Conservation (phyloP, 2,113 vertebrate species). For the Salvelinus sp. region DNA sequence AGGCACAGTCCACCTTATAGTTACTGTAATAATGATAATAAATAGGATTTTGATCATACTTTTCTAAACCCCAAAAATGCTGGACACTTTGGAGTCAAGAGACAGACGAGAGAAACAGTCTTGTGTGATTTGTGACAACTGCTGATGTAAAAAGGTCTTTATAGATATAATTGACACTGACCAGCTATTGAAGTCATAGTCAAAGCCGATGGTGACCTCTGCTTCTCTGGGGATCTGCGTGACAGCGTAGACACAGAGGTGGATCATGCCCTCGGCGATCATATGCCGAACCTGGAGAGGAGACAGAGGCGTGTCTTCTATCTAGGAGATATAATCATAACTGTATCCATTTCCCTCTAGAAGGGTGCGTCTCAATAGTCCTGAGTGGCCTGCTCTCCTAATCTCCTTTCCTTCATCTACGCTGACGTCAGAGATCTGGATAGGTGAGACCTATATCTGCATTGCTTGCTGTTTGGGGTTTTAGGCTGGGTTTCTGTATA, state of each 20-base stretch:
- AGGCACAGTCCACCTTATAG: constrained; percentile 99
- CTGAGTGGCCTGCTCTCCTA: too few relatives aligned
- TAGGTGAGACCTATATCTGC: too few relatives aligned
- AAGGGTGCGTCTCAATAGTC: too few relatives aligned
- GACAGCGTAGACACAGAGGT: constrained; percentile 92
- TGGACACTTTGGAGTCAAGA: not conserved
- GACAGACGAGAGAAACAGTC: not conserved
- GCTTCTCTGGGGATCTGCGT: constrained; percentile 92
- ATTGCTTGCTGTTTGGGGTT: too few relatives aligned
- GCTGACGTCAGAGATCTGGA: too few relatives aligned
- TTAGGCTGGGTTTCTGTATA: too few relatives aligned
- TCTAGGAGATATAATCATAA: too few relatives aligned
- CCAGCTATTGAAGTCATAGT: constrained; percentile 98
- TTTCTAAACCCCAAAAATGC: not conserved
- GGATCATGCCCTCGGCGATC: constrained; percentile 97
- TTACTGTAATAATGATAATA: constrained; percentile 74
- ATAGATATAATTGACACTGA: constrained; percentile 70
- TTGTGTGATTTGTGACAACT: not conserved
- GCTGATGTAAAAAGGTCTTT: too few relatives aligned
- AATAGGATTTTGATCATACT: not conserved
- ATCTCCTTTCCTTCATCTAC: too few relatives aligned
- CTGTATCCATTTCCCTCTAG: too few relatives aligned
- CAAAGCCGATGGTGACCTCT: constrained; percentile 98
- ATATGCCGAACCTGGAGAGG: constrained; percentile 88
- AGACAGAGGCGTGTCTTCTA: too few relatives aligned